phyloP scores from a whole-genome alignment of 2,113 vertebrate genomes.

The Myotis yumanensis region DNA sequence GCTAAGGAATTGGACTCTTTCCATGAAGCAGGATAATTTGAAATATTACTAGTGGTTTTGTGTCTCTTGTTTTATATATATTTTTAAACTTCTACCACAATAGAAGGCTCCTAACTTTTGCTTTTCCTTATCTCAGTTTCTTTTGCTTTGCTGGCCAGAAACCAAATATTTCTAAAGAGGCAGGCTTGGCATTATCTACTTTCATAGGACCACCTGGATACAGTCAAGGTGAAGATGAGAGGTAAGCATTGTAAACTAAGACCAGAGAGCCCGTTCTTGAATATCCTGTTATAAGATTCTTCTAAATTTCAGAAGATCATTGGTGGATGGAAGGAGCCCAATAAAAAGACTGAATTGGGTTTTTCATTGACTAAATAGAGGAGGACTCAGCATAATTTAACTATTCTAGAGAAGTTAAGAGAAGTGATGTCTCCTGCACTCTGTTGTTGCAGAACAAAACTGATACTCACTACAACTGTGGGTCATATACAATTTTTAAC shows the following conservation, averaged over 20 bases:
- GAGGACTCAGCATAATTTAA: neutral
- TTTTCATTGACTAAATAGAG: neutral
- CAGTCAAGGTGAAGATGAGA: neutral
- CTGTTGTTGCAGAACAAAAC: neutral
- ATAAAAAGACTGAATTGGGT: neutral
- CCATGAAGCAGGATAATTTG: neutral
- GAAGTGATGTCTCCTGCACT: neutral
- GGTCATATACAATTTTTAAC: neutral
- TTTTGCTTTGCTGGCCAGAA: constrained; percentile 2
- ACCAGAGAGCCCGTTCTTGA: neutral
- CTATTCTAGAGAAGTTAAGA: constrained; percentile 5
- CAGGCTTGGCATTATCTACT: neutral
- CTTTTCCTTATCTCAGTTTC: neutral
- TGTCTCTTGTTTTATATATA: constrained; percentile 19
- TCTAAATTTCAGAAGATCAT: neutral
- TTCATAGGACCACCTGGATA: neutral
- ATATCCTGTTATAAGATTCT: neutral
- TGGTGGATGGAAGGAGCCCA: neutral
- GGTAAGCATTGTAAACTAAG: neutral
- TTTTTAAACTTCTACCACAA: neutral
- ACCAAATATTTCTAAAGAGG: constrained; percentile 1
- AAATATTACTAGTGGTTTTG: constrained; percentile 15
- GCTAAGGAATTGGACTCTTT: neutral
- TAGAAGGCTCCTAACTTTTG: neutral
- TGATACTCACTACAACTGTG: neutral